Evolutionary conservation across 2,797 vertebrate genomes (phyloP).

Genomic region (Lutjanus argentimaculatus): DNA sequence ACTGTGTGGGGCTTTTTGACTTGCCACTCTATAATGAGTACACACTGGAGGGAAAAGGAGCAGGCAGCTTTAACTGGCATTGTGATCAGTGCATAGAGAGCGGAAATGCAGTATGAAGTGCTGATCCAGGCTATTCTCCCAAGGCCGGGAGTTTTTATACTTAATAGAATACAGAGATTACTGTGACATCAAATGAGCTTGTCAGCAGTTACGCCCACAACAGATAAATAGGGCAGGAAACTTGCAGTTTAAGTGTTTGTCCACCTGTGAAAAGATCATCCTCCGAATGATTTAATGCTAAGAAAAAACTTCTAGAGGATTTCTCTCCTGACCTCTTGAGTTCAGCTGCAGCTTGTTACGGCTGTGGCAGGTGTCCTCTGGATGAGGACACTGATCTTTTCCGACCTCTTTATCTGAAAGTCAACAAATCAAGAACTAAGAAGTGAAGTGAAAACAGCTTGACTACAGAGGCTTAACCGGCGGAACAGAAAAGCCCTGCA

Average conservation of each 20-base stretch:
- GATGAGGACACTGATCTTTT: constrained; percentile 37
- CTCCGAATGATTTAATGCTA: constrained; percentile 21
- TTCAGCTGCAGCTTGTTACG: constrained; percentile 4
- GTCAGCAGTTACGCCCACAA: constrained; percentile 77
- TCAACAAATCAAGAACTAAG: constrained; percentile 64
- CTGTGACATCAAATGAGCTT: constrained; percentile 71
- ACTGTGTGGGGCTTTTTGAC: constrained; percentile 84
- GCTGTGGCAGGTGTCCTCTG: constrained; percentile 39
- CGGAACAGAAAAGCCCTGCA: constrained; percentile 40
- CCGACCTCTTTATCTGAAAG: constrained; percentile 36
- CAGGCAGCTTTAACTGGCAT: constrained; percentile 74
- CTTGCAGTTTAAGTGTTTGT: constrained; percentile 28
- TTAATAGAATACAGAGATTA: constrained; percentile 71
- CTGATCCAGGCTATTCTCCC: constrained; percentile 80
- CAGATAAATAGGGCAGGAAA: constrained; percentile 47
- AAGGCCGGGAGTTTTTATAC: constrained; percentile 59
- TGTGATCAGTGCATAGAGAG: constrained; percentile 78
- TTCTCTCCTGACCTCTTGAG: constrained; percentile 12
- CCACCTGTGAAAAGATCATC: constrained; percentile 17
- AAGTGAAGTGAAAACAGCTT: constrained; percentile 55
- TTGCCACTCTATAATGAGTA: constrained; percentile 83
- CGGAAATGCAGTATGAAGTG: constrained; percentile 83
- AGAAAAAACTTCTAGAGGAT: neutral
- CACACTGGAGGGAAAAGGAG: constrained; percentile 74
- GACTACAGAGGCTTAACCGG: constrained; percentile 51